Conservation (phyloP, 2,888 invertebrate species). For the Dilophus febrilis region DNA sequence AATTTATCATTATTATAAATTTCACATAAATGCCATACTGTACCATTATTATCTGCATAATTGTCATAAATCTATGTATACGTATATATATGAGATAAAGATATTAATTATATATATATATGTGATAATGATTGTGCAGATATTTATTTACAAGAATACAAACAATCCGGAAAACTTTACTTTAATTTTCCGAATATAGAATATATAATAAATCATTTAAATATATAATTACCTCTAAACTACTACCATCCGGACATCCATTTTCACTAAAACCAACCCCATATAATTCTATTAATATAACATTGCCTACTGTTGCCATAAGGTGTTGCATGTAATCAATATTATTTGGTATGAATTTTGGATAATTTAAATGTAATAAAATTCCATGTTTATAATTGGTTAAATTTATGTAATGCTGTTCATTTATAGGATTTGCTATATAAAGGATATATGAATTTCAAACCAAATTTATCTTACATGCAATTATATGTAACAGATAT, state of each 20-base stretch:
- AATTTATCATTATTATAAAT: conserved; percentile 15
- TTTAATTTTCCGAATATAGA: not conserved
- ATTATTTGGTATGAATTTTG: conserved; percentile 33
- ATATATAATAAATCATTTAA: not conserved
- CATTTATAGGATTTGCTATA: conserved; percentile 22
- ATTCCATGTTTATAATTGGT: conserved; percentile 31
- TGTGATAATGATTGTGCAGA: not conserved
- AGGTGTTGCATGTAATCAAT: conserved; percentile 38
- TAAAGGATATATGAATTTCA: not conserved
- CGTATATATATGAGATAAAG: not conserved
- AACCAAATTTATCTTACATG: too few relatives aligned
- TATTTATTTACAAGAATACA: not conserved
- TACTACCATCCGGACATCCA: conserved; percentile 32
- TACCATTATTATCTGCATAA: conserved; percentile 54
- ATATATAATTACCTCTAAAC: conserved; percentile 33
- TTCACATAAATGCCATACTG: conserved; percentile 48
- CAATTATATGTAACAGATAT: too few relatives aligned
- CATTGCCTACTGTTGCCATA: conserved; percentile 36
- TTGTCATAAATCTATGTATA: conserved; percentile 39
- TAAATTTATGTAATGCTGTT: conserved; percentile 32
- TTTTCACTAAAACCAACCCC: conserved; percentile 30
- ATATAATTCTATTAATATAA: conserved; percentile 34
- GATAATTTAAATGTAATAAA: conserved; percentile 40
- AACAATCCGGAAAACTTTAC: too few relatives aligned
- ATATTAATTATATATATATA: not conserved